Base-by-base conservation (phyloP, 2,888 invertebrate genomes). In the Labia minor region DNA sequence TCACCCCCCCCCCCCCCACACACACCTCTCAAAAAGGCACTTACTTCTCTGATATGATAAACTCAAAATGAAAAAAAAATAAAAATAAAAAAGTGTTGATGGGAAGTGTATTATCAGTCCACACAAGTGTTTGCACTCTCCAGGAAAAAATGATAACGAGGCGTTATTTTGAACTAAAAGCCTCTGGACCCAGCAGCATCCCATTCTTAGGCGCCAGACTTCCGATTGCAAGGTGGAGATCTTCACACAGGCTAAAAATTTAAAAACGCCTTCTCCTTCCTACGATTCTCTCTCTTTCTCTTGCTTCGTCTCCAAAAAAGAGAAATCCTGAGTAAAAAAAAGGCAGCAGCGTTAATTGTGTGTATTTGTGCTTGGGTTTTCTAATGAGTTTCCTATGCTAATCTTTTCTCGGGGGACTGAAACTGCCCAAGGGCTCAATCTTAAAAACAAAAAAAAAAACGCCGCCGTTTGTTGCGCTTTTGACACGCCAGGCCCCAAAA, bases 111-210 rank as follows among this genome's bases (percentile, higher is more conserved):
- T 49, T 49, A 49, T 49, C 49, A n/a, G 49, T 3, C 49, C 49
- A 49, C n/a, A n/a, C 49, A 49, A 49, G 49, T 49, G 49, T 49
- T 49, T 49, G 49, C 49, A 49, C 49, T 49, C 49, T 49, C n/a
- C n/a, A n/a, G n/a, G n/a, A n/a, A 49, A 14, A n/a, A 16, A 49
- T 49, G 49, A 49, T 49, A 49, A 49, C 6, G 16, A 16, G 49
- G 49, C 49, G 14, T 49, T 3, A 49, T n/a, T n/a, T 11, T 14
- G 6, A 4, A n/a, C 26, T 26, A 26, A 26, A 26, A 16, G 49
- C 16, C 49, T n/a, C 49, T n/a, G 49, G 16, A 16, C 14, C 14
- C 6, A 14, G 14, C 49, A 49, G 49, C 49, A 49, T 49, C 49
- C 49, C 49, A n/a, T n/a, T n/a, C n/a, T n/a, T n/a, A 49, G 49